Base-by-base conservation (phyloP, 1,140 invertebrate genomes). In the Euwallacea fornicatus region DNA sequence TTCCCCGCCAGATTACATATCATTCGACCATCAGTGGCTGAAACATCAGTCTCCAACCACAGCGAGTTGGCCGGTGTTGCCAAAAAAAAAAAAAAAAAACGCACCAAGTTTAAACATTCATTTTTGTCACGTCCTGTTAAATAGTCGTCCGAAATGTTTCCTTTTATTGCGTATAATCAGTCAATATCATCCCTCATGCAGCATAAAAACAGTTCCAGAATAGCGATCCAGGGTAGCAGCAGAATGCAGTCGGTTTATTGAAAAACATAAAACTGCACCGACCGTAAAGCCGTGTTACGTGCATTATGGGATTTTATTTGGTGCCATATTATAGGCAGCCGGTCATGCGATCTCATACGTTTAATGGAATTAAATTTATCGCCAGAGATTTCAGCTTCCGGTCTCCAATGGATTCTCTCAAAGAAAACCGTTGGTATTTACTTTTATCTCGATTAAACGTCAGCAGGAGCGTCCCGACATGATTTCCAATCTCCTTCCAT, bases 221-320 rank as follows among this genome's bases (percentile, higher is more conserved):
- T 13, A 56, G 54, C 11, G 3, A 11, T 13, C 9, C 46, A 10
- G 46, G 46, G 9, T 13, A 15, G 16, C 11, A 56, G 16, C 54
- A 56, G 11, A 56, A 56, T 56, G 54, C 54, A 56, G 10, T 56
- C 16, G 8, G 54, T 15, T 56, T 56, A 56, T 56, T 56, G 54
- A 16, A 56, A 56, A 56, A 56, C 16, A 56, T n/a, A 56, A 56
- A 56, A 8, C 11, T 56, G 16, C n/a, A 21, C 11, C 11, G 54
- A 15, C 54, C 16, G 9, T 56, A 56, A 56, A 56, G 54, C 54
- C 16, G 16, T 21, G 16, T 21, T 21, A 56, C 54, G n/a, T 56
- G 54, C 54, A 21, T 56, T 56, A 56, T 15, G 16, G 54, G 16
- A 56, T 56, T 56, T 56, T 56, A 56, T 56, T 56, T 56, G 54